Evolutionary conservation across 2,888 invertebrate genomes (phyloP).

Genomic region (Polydrusus tereticollis): DNA sequence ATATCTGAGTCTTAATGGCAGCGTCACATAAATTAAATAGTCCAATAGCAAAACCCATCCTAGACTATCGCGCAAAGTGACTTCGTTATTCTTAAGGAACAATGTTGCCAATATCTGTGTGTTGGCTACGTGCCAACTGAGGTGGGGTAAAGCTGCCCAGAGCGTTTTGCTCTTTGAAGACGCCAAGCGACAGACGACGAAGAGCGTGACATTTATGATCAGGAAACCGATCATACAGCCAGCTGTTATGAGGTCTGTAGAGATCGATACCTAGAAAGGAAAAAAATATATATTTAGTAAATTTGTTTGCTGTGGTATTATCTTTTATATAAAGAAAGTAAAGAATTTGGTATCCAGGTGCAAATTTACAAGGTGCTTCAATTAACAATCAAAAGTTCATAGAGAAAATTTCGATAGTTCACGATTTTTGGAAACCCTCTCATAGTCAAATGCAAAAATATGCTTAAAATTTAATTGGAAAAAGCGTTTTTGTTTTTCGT

Average conservation of each 20-base stretch:
- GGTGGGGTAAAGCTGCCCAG: slow-evolving; percentile 74
- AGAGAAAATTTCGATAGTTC: too few relatives aligned
- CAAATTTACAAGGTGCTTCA: too few relatives aligned
- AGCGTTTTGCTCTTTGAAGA: slow-evolving; percentile 54
- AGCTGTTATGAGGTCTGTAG: background rate
- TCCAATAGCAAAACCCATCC: slow-evolving; percentile 81
- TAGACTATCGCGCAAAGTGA: slow-evolving; percentile 75
- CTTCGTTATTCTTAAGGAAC: slow-evolving; percentile 72
- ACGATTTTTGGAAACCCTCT: too few relatives aligned
- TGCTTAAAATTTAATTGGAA: too few relatives aligned
- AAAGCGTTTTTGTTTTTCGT: too few relatives aligned
- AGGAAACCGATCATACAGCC: slow-evolving; percentile 22
- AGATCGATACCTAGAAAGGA: slow-evolving; percentile 30
- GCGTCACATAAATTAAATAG: slow-evolving; percentile 80
- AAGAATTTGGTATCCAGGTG: too few relatives aligned
- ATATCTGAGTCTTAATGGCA: slow-evolving; percentile 77
- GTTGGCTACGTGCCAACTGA: slow-evolving; percentile 76
- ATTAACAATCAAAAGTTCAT: too few relatives aligned
- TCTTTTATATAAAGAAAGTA: too few relatives aligned
- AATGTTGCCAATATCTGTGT: slow-evolving; percentile 74
- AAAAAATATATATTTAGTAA: background rate
- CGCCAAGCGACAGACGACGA: slow-evolving; percentile 19
- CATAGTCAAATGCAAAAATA: too few relatives aligned
- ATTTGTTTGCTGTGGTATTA: too few relatives aligned
- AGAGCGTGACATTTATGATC: slow-evolving; percentile 27